These are phyloP conservation scores for Hyphantria cunea DNA, from an alignment of 1,140 invertebrate species.

Conservation along the genomic window DNA sequence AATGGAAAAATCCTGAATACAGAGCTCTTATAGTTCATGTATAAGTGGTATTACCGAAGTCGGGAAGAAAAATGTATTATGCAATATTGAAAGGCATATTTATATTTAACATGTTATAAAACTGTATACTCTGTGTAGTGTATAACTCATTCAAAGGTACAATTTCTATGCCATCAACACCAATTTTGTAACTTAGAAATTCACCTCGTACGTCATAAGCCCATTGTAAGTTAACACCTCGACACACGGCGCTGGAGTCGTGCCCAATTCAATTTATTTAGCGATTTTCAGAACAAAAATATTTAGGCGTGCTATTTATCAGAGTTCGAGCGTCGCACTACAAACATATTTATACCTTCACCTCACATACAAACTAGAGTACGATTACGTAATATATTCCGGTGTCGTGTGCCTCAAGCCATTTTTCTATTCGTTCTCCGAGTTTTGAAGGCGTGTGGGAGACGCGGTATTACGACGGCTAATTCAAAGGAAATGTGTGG, in stretches of 20 bases:
- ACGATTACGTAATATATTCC: slow-evolving; percentile 70
- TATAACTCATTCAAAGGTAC: no score
- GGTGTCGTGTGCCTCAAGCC: slow-evolving; percentile 58
- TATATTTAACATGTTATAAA: no score
- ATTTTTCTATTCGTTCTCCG: slow-evolving; percentile 61
- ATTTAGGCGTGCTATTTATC: slow-evolving; percentile 66
- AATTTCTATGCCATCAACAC: slow-evolving; percentile 14
- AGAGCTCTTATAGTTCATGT: no score
- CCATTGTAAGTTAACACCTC: slow-evolving; percentile 36
- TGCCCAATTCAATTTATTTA: slow-evolving; percentile 65
- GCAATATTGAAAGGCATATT: no score
- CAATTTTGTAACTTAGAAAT: slow-evolving; percentile 16
- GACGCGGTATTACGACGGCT: slow-evolving; percentile 41
- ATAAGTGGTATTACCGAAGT: no score
- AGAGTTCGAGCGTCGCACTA: slow-evolving; percentile 59
- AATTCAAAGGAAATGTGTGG: slow-evolving; percentile 37
- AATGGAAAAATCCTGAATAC: no score
- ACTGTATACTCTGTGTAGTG: no score
- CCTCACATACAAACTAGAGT: slow-evolving; percentile 69
- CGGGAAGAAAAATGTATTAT: no score
- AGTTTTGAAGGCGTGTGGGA: slow-evolving; percentile 41
- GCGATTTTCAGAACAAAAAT: slow-evolving; percentile 63
- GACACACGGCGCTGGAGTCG: slow-evolving; percentile 8
- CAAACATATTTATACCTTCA: slow-evolving; percentile 63
- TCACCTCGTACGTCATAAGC: slow-evolving; percentile 28